These are phyloP conservation scores for Ornithorhynchus anatinus DNA, from an alignment of 2,113 vertebrate species.

Conservation along the genomic window DNA sequence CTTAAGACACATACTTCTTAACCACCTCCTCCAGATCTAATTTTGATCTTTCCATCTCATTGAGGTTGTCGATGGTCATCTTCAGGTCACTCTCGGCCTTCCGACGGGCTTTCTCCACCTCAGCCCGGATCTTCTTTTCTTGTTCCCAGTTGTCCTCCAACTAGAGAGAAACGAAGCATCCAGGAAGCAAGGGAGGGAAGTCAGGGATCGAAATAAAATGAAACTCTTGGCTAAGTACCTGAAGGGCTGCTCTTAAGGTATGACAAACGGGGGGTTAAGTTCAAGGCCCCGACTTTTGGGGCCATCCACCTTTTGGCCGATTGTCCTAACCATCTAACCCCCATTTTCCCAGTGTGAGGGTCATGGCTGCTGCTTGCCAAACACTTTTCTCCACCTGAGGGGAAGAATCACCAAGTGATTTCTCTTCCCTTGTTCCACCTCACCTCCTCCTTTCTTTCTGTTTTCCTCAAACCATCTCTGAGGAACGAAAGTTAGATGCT, in stretches of 20 bases:
- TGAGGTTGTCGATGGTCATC: constrained; percentile 67
- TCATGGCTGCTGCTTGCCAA: too few relatives aligned
- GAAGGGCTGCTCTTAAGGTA: background rate
- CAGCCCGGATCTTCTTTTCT: constrained; percentile 70
- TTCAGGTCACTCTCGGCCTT: constrained; percentile 74
- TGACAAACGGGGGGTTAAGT: too few relatives aligned
- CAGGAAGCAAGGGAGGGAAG: background rate
- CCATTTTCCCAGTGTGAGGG: too few relatives aligned
- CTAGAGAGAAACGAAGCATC: constrained; percentile 33
- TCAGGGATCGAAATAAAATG: background rate
- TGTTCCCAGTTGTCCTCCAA: constrained; percentile 70
- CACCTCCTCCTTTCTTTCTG: too few relatives aligned
- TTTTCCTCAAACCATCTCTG: too few relatives aligned
- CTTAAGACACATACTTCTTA: constrained; percentile 56
- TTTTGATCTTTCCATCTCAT: constrained; percentile 67
- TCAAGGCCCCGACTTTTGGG: too few relatives aligned
- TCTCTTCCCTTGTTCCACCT: too few relatives aligned
- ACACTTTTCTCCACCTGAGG: too few relatives aligned
- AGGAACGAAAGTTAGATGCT: too few relatives aligned
- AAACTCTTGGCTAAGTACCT: background rate
- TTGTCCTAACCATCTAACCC: too few relatives aligned
- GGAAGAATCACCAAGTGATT: too few relatives aligned
- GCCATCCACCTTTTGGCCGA: too few relatives aligned
- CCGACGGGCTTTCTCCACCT: constrained; percentile 68
- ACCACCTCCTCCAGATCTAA: constrained; percentile 69